Base-by-base conservation (phyloP, 92 coral and sea anemone genomes). In the Bergia puertoricense region DNA sequence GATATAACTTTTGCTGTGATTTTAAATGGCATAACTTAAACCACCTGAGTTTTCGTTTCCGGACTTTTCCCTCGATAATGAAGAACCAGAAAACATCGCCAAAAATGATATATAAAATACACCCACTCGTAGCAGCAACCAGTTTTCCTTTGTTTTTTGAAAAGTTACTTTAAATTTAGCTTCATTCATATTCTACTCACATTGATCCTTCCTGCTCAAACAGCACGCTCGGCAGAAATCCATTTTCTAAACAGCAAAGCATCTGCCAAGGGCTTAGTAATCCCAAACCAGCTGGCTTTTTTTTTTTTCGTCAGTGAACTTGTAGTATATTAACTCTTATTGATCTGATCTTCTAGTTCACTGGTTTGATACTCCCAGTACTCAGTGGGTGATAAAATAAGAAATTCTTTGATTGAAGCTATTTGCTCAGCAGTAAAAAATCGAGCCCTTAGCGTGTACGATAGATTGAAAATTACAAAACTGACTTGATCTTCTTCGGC, bases 1-100 rank as follows among this genome's bases (percentile, higher is more conserved):
- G 72, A 56, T 80, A 36, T 51, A 59, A 37, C 1, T 80, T 80
- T 80, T 56, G 48, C 81, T 38, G 71, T 80, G 85, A 80, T 80
- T 80, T 41, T 80, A 45, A 36, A 80, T 80, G 43, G 69, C 68
- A 51, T 56, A 23, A 37, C 67, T 80, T 36, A 54, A 16, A 54
- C 13, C 72, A 30, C 62, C 56, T 22, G 42, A 74, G 59, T 69
- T 48, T 39, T 45, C 40, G 48, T 77, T 42, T 77, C 81, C 81
- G 81, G 48, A 46, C 30, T 77, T 46, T 76, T 76, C 54, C 42
- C 81, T 43, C 18, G 62, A 46, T 77, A 77, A 77, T 77, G 59
- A 39, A 11, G 81, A 48, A 42, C 30, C 18, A 44, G 81, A 41
- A 73, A 73, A 15, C 41, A 41, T 73, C 77, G 6, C 81, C 51